phyloP scores from a whole-genome alignment of 64 coral and sea anemone species.

The Dendronephthya gigantea region DNA sequence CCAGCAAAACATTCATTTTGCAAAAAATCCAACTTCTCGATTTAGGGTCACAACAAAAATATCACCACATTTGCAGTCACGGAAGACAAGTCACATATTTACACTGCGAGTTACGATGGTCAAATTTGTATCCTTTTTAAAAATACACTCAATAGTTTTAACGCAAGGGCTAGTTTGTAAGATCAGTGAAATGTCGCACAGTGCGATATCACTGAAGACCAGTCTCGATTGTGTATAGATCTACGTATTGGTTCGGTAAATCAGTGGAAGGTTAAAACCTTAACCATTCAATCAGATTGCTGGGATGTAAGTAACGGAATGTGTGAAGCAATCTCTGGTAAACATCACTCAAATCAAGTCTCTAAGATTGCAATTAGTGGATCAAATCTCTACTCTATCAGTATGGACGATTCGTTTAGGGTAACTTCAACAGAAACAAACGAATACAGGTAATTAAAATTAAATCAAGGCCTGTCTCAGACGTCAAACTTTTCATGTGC shows the following conservation, averaged over 20 bases:
- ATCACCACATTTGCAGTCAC: slow-evolving; percentile 52
- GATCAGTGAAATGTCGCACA: not conserved
- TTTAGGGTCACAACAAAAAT: slow-evolving; percentile 79
- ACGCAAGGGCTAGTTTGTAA: not conserved
- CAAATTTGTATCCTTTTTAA: slow-evolving; percentile 91
- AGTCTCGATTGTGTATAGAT: no score
- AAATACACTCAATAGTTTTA: not conserved
- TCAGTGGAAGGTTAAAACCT: not conserved
- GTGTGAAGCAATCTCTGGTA: slow-evolving; percentile 48
- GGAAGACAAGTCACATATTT: slow-evolving; percentile 51
- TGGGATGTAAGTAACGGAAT: slow-evolving; percentile 52
- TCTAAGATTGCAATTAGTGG: slow-evolving; percentile 46
- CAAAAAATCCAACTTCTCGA: no score
- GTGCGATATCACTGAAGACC: no score
- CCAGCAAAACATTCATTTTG: no score
- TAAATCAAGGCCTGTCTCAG: no score
- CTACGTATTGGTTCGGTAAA: no score
- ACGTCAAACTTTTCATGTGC: no score
- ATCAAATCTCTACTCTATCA: slow-evolving; percentile 45
- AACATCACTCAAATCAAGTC: slow-evolving; percentile 69
- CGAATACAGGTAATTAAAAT: slow-evolving; percentile 45
- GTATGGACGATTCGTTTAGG: slow-evolving; percentile 69
- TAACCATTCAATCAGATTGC: slow-evolving; percentile 44
- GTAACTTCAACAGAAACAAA: slow-evolving; percentile 37
- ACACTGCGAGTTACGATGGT: slow-evolving; percentile 67